These are phyloP conservation scores for Lumbricus terrestris DNA, from an alignment of 2,888 invertebrate genomes.

Conservation along the genomic window DNA sequence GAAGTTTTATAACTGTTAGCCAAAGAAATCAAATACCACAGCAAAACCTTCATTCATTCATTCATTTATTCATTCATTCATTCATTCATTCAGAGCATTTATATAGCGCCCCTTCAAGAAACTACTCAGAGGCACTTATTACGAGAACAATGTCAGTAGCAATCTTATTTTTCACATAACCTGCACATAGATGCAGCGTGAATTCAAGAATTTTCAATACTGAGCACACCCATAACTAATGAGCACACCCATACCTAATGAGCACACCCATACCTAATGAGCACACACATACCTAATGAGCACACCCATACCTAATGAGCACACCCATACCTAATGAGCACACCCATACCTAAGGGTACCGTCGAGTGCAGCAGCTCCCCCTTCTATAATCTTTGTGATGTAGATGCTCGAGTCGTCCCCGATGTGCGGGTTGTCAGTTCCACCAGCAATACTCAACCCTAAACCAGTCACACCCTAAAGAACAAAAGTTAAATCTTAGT, in stretches of 20 bases:
- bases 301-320: constrained; percentile 65
- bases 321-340: too few relatives aligned
- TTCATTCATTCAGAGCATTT: too few relatives aligned
- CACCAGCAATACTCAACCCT: constrained; percentile 97
- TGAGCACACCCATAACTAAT: too few relatives aligned
- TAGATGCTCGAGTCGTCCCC: constrained; percentile 78
- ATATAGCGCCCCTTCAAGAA: too few relatives aligned
- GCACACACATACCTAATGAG: constrained; percentile 65
- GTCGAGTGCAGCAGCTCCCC: constrained; percentile 87
- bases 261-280: constrained; percentile 65
- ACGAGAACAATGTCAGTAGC: too few relatives aligned
- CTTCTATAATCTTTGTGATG: constrained; percentile 91
- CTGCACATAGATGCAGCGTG: too few relatives aligned
- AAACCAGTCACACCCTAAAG: constrained; percentile 79
- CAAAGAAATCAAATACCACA: constrained; percentile 41
- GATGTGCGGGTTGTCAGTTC: constrained; percentile 89
- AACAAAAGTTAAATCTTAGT: background rate
- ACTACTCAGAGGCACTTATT: too few relatives aligned
- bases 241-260: constrained; percentile 65
- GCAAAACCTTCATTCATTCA: too few relatives aligned
- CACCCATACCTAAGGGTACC: constrained; percentile 72
- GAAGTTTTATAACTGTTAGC: background rate
- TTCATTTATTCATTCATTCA: too few relatives aligned
- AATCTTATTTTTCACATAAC: too few relatives aligned
- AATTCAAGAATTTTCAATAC: too few relatives aligned